phyloP scores from a whole-genome alignment of 2,888 invertebrate genomes.

The Dione vanillae region DNA sequence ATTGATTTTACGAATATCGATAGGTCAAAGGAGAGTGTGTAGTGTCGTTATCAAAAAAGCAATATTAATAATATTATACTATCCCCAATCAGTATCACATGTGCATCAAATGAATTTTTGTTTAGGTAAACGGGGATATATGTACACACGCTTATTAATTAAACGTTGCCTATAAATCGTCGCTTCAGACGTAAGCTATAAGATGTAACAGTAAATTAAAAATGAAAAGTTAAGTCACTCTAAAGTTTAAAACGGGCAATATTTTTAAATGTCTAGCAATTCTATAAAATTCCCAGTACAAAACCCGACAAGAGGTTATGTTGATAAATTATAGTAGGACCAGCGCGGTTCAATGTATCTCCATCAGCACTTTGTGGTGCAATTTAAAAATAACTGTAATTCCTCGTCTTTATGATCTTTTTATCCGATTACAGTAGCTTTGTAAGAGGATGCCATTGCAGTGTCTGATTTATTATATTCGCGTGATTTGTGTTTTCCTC shows the following conservation, averaged over 20 bases:
- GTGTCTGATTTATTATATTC: constrained; percentile 21
- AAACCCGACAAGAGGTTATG: constrained; percentile 67
- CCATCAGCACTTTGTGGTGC: constrained; percentile 64
- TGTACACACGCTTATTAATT: neutral
- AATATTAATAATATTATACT: constrained; percentile 1
- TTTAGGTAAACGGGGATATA: no score
- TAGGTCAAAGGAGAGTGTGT: constrained; percentile 3
- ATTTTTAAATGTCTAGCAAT: constrained; percentile 56
- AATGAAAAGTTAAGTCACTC: constrained; percentile 64
- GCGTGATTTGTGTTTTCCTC: neutral
- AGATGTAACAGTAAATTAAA: constrained; percentile 55
- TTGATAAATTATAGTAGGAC: constrained; percentile 71
- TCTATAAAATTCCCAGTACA: constrained; percentile 56
- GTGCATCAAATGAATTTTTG: neutral
- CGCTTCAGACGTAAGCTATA: constrained; percentile 25
- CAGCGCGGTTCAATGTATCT: constrained; percentile 73
- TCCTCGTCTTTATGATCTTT: constrained; percentile 40
- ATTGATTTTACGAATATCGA: constrained; percentile 52
- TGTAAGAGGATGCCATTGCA: constrained; percentile 18
- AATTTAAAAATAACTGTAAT: constrained; percentile 71
- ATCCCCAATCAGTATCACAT: neutral
- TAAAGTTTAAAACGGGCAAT: constrained; percentile 63
- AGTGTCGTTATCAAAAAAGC: neutral
- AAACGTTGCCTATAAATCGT: constrained; percentile 16
- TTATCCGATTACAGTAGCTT: constrained; percentile 30